Base-by-base conservation (phyloP, 1,140 invertebrate genomes). In the Dolichoris vasculosae region DNA sequence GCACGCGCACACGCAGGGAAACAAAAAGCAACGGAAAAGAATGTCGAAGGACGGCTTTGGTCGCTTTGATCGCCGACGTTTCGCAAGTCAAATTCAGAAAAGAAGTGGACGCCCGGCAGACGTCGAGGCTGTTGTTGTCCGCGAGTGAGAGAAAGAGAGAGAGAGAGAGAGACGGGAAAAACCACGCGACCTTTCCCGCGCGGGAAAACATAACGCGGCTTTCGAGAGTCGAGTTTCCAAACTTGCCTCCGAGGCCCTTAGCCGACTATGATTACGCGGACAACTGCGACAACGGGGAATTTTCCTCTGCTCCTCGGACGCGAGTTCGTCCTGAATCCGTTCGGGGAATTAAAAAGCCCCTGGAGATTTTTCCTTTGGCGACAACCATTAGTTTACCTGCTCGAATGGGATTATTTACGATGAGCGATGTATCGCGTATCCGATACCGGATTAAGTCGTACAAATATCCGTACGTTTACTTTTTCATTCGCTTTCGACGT, bases 71-170 rank as follows among this genome's bases (percentile, higher is more conserved):
- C 55, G 7, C n/a, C 15, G 43, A 13, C 11, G n/a, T 86, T 86
- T 84, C 86, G 67, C 82, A 86, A 86, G 77, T 75, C 43, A 81
- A 84, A 86, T 86, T 83, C 73, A 81, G 32, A 82, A n/a, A 59
- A 59, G 23, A 59, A 59, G 55, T 59, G 11, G 48, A 26, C 30
- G 63, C 13, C 30, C 67, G 48, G n/a, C 30, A n/a, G 26, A 6
- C 7, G n/a, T n/a, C n/a, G 35, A 46, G 6, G n/a, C 11, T 40
- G 23, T 1, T 4, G 15, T 2, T 2, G 59, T 7, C 35, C 63
- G 17, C 7, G 75, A 32, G 43, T 55, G 32, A 20, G 46, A 32
- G 51, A 40, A 43, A 23, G n/a, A n/a, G n/a, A n/a, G 2, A 4
- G 55, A 2, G 23, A 59, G 13, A 17, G 8, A 17, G 51, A 11